These are phyloP conservation scores for Parapsyche elsis DNA, from an alignment of 1,140 invertebrate species.

Conservation along the genomic window DNA sequence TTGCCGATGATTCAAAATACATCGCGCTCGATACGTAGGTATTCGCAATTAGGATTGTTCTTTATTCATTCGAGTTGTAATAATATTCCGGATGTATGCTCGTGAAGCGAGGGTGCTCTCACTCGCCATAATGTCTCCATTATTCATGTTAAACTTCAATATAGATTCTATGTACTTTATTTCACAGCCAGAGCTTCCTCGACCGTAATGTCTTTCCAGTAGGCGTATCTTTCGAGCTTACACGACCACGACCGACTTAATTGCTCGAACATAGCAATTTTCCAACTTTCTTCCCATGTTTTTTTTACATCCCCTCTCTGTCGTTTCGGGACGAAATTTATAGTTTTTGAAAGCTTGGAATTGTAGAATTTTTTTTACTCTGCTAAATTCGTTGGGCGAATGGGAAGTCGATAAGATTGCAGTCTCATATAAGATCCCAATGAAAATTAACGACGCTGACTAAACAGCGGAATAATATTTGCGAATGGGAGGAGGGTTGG, in stretches of 20 bases:
- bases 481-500: neutral
- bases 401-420: neutral
- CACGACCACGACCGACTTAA: slow-evolving; percentile 54
- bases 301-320: neutral
- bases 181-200: slow-evolving; percentile 14
- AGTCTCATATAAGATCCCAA: neutral
- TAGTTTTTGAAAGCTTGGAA: neutral
- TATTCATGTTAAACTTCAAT: slow-evolving; percentile 43
- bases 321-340: neutral
- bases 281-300: slow-evolving; percentile 45
- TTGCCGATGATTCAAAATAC: too few relatives aligned
- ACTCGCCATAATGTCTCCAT: slow-evolving; percentile 38
- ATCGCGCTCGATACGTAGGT: too few relatives aligned
- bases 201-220: slow-evolving; percentile 38
- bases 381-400: neutral
- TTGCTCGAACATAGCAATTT: slow-evolving; percentile 55
- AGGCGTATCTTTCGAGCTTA: slow-evolving; percentile 52
- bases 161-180: slow-evolving; percentile 42
- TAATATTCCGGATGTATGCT: too few relatives aligned
- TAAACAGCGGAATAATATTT: neutral
- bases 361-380: neutral
- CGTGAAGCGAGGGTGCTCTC: too few relatives aligned
- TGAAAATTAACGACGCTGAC: slow-evolving; percentile 9
- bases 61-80: too few relatives aligned
- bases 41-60: too few relatives aligned